Evolutionary conservation across 2,888 invertebrate species (phyloP), one percentile per base, ranked within the genome.

Genomic region (Harpalus rubripes): DNA sequence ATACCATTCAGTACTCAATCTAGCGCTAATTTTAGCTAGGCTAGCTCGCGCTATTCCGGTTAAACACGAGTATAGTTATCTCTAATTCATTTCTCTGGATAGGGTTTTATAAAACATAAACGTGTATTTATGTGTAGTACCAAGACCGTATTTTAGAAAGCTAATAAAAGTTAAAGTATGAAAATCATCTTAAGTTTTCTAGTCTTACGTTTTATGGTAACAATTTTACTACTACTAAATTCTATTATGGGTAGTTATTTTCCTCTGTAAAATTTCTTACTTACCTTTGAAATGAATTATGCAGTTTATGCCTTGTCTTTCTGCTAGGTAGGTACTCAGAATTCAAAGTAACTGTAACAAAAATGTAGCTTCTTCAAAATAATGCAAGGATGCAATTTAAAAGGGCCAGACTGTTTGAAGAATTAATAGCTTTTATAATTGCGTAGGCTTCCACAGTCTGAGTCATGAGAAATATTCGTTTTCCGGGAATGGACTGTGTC

Each of bases 171-270:
- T 72, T 26, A 44, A 72, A 72, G 41, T 72, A 72, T 72, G 32
- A 72, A 65, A 26, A 41, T 41, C 44, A 15, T 72, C 41, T 72
- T 39, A 26, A 39, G 1, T 72, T 41, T 72, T 72, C 72, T 18
- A 44, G 41, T 72, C 12, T 8, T 41, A 26, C 41, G 7, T 44
- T 72, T 39, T 72, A 72, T 32, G 72, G 39, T 72, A 44, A 72
- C 39, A 72, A 41, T 72, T 72, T 72, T 72, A 41, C 72, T 72
- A 41, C 72, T 72, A 72, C 15, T 7, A 72, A 39, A 72, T 72
- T 72, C 72, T 41, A 72, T 72, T 72, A 72, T 72, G 72, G 72
- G n/a, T 32, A 41, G 16, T 72, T 72, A 72, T 72, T 41, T 72
- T 72, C 18, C 7, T 8, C 7, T 72, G 39, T 32, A 16, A 15